phyloP scores from a whole-genome alignment of 2,888 invertebrate genomes.

The Carterocephalus palaemon region DNA sequence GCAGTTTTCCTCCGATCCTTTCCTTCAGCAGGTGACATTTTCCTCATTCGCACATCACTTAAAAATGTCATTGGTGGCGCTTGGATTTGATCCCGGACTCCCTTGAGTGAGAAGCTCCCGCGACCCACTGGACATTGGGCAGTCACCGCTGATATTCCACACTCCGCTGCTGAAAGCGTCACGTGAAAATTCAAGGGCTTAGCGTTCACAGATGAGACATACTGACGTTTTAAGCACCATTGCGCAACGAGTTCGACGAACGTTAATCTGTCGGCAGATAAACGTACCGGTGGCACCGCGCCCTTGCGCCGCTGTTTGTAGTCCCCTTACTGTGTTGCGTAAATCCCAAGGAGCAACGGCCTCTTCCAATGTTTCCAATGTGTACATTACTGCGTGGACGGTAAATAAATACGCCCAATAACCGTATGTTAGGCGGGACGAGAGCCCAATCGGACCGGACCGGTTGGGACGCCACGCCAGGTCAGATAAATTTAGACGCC shows the following conservation, averaged over 20 bases:
- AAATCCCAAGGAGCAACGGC: conserved; percentile 52
- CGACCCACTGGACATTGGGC: no score
- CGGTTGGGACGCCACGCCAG: conserved; percentile 38
- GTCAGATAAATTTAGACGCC: conserved; percentile 52
- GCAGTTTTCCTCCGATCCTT: no score
- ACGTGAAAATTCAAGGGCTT: no score
- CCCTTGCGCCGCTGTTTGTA: conserved; percentile 16
- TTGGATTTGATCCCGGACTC: no score
- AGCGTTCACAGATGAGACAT: no score
- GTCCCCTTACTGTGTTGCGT: conserved; percentile 39
- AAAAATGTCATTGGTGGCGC: no score
- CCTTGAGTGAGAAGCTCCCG: no score
- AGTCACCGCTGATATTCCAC: no score
- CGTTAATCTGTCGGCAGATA: conserved; percentile 33
- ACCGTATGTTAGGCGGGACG: conserved; percentile 45
- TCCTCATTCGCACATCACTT: no score
- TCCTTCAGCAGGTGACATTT: no score
- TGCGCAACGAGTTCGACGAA: conserved; percentile 32
- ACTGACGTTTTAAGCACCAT: no score
- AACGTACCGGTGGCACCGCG: conserved; percentile 11
- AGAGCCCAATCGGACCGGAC: conserved; percentile 35
- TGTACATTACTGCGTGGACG: conserved; percentile 35
- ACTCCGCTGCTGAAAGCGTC: no score
- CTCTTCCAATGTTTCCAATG: conserved; percentile 25
- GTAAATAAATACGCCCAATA: conserved; percentile 51